Evolutionary conservation across 2,797 vertebrate genomes (phyloP).

Genomic region (Anguilla megastoma): DNA sequence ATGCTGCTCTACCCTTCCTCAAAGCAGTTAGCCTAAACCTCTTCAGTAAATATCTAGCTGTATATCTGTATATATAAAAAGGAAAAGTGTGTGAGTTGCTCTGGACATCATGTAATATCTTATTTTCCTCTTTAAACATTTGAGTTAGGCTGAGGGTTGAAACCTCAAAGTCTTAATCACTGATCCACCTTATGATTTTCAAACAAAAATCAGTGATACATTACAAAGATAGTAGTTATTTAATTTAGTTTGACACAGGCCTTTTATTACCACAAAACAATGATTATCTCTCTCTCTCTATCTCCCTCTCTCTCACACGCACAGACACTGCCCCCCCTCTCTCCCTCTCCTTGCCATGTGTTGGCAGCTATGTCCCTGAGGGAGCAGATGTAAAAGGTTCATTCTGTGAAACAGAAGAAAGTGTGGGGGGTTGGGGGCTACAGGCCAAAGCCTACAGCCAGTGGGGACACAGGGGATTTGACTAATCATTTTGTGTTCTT

Average conservation of each 20-base stretch:
- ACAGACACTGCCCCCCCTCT: too few relatives aligned
- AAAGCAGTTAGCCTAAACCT: not conserved
- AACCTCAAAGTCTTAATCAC: too few relatives aligned
- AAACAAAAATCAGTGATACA: too few relatives aligned
- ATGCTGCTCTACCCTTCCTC: not conserved
- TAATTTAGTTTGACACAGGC: too few relatives aligned
- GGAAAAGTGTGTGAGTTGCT: not conserved
- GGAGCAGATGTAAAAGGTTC: not conserved
- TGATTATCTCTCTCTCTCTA: too few relatives aligned
- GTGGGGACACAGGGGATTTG: not conserved
- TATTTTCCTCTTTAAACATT: not conserved
- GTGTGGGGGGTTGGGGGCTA: not conserved
- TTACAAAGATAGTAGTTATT: too few relatives aligned
- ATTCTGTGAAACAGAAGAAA: not conserved
- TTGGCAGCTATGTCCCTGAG: not conserved
- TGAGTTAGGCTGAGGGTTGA: not conserved
- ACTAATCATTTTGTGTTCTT: not conserved
- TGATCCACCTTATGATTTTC: too few relatives aligned
- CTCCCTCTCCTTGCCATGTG: not conserved
- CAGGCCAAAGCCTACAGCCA: not conserved
- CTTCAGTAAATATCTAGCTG: not conserved
- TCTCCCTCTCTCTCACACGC: too few relatives aligned
- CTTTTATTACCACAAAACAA: too few relatives aligned
- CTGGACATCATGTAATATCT: not conserved
- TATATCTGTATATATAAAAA: not conserved